Evolutionary conservation across 2,797 vertebrate species (phyloP), one percentile per base, ranked within the genome.

Genomic region (Hapalemur alaotrensis): DNA sequence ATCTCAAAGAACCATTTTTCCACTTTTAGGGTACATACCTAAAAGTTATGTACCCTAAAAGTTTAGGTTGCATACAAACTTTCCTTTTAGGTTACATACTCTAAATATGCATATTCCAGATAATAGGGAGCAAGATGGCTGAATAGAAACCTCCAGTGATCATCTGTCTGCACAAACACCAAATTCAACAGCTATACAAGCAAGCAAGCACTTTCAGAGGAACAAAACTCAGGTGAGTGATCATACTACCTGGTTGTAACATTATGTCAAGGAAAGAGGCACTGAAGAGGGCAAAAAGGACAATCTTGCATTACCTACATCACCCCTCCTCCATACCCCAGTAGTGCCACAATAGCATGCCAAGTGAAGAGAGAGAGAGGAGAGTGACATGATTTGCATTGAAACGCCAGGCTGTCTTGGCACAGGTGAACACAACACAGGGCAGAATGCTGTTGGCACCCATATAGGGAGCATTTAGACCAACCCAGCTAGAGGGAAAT

Each of bases 1-100:
- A 23, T 65, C 43, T 95, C 78, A 92, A 72, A 73, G 41, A 79
- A 91, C 3, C 54, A 72, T 83, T 78, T 96, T 96, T 86, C 65
- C 2, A 83, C 50, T 63, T 96, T 73, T 70, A 72, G 82, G 28
- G 46, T 65, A 41, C 4, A 6, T 13, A 63, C 61, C 52, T 54
- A 54, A 54, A 22, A 54, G 54, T 57, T 57, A 23, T 8, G 22
- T 57, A 23, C 22, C 54, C 54, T 25, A 57, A 57, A 23, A 57
- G 54, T 57, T 57, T 57, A 57, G 22, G 23, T 57, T 57, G 10
- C 52, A 54, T 54, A 54, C 52, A 54, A 54, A 20, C 50, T 18
- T 52, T 52, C 5, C 48, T 61, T 96, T 73, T 70, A 76, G 85
- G 20, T 50, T 72, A 35, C 7, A 18, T 15, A n/a, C 63, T 65